Base-by-base conservation (phyloP, 2,888 invertebrate species). In the Agrochola macilenta region DNA sequence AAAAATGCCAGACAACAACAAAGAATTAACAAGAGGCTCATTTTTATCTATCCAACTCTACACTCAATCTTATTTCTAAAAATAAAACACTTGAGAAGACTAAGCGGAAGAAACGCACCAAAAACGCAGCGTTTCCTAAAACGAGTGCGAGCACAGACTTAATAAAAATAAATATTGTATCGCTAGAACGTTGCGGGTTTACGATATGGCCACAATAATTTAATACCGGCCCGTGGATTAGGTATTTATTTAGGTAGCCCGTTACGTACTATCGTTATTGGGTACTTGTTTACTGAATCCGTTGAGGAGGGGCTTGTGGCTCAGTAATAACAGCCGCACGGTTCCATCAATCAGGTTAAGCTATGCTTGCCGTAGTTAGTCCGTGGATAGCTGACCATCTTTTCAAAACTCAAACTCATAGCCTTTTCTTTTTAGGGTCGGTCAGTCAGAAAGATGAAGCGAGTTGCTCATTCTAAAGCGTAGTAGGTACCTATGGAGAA, bases 151-250 rank as follows among this genome's bases (percentile, higher is more conserved):
- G 57, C 14, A 57, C 30, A 78, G 87, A 92, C 90, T 93, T 92
- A 93, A 94, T 95, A 95, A 95, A 95, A 95, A 95, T 95, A 95
- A 95, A 95, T 94, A 95, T 94, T 93, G 93, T 93, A 94, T 94
- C 86, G 91, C 91, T 87, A 86, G 89, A 91, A 90, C 93, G 87
- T 90, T 90, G 91, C 78, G 87, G 91, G 92, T 95, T 95, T 94
- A 95, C 95, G 95, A 94, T 94, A 94, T 93, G 87, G 90, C 93
- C 91, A 88, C 93, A 93, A 94, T 95, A 95, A 95, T 95, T 94
- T 95, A 95, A 95, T 95, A 93, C 92, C 90, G 74, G 80, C 84
- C 84, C 89, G 89, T 87, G 93, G 92, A 94, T 95, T 95, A 94
- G 94, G 91, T 94, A 95, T 94, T 95, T 95, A 94, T 95, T 94